Conservation (phyloP, 2,797 vertebrate species). For the Furcifer pardalis region DNA sequence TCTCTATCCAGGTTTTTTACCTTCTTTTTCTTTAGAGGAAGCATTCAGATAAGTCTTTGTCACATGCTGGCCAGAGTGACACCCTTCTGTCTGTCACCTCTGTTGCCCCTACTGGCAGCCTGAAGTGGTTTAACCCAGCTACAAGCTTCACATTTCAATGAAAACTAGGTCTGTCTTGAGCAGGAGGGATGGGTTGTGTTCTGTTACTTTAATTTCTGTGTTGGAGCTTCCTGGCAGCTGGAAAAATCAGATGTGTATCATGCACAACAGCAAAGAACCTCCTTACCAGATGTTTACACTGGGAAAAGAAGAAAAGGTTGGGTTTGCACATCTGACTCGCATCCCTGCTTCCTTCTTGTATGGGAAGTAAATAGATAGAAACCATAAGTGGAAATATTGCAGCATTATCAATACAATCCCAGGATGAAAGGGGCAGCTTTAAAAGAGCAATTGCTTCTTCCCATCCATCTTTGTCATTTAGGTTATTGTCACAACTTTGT, state of each 20-base stretch:
- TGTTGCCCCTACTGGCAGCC: neutral
- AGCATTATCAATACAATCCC: neutral
- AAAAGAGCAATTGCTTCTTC: neutral
- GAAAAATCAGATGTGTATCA: constrained; percentile 8
- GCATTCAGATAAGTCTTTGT: neutral
- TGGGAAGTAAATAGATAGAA: neutral
- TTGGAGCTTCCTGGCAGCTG: neutral
- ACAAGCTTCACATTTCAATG: neutral
- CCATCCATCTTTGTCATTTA: neutral
- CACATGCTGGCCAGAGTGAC: neutral
- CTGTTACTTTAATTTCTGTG: constrained; percentile 17
- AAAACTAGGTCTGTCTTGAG: neutral
- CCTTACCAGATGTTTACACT: constrained; percentile 23
- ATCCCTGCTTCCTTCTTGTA: neutral
- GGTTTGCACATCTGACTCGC: constrained; percentile 8
- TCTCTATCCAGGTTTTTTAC: too few relatives aligned
- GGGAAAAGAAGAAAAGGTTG: neutral
- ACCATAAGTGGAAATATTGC: neutral
- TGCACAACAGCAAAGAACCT: constrained; percentile 4
- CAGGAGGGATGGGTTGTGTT: neutral
- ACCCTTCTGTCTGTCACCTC: neutral
- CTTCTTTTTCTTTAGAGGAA: too few relatives aligned
- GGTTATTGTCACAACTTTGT: neutral
- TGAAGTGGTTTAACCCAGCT: neutral
- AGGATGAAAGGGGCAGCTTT: neutral